Base-by-base conservation (phyloP, 2,888 invertebrate species). In the Myopa tessellatipennis region DNA sequence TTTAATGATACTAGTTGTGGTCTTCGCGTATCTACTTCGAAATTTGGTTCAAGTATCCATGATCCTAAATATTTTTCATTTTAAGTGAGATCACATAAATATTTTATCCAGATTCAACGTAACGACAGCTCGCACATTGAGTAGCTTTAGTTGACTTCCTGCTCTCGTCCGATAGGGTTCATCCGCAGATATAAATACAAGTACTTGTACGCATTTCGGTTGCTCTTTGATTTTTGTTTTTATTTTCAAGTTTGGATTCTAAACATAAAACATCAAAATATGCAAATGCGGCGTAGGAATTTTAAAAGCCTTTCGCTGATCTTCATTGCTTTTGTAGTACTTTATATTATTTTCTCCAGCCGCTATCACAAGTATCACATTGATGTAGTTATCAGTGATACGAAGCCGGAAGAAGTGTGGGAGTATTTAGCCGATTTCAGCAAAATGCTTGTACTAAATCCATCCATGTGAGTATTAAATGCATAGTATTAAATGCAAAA, bases 341-440 rank as follows among this genome's bases (percentile, higher is more conserved):
- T 79, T 85, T 87, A 90, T 87, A 78, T 83, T 76, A 84, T 84
- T 6, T 84, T 87, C 80, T 86, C 88, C 12, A 83, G 85, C 67
- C 85, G 87, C 34, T 87, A 87, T 83, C 85, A 90, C 81, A 86
- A 88, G 77, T 90, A 90, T 83, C 86, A 89, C 84, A 87, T 89
- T 80, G 91, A 91, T 81, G 89, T 89, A 73, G 88, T 90, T 80
- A 90, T 94, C 82, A 86, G 88, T 55, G 90, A 92, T 81, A 88
- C 91, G 0, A 90, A 91, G 83, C 92, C 94, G 26, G 91, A 91
- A 83, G 89, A 89, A 45, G 92, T 93, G 52, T 94, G 94, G 94
- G 93, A 94, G 86, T 94, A 91, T 87, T 92, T 94, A n/a, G 93
- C 94, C 0, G 94, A 94, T 88, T 94, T 94, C 83, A 93, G 92